A percentile compares a stretch with the other conserved stretches of the same genome.
These are phyloP conservation scores for Ichneumoninae sp. DNA, from an alignment of 2,888 invertebrate genomes.

Conservation along the genomic window DNA sequence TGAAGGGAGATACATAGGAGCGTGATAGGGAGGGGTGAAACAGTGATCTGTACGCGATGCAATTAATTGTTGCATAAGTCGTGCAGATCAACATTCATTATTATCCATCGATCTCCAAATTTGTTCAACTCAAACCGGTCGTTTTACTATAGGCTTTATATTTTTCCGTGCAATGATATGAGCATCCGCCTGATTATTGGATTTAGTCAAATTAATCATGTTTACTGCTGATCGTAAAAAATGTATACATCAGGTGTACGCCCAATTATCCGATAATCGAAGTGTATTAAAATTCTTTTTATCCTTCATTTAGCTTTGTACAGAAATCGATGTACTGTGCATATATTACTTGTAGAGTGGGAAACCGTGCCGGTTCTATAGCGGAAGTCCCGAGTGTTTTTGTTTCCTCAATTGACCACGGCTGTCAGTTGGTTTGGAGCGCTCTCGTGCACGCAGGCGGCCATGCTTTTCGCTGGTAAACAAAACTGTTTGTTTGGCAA, in stretches of 20 bases:
- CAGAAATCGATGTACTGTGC: background rate
- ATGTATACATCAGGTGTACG: background rate
- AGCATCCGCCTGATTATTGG: background rate
- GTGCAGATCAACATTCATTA: background rate
- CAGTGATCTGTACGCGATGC: background rate
- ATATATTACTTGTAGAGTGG: background rate
- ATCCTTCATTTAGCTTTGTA: background rate
- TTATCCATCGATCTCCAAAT: background rate
- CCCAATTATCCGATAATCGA: background rate
- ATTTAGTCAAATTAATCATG: background rate
- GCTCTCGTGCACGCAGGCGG: conserved; percentile 47
- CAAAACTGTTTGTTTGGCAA: conserved; percentile 69
- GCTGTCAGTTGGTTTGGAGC: conserved; percentile 26
- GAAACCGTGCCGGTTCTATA: background rate
- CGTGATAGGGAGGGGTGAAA: background rate
- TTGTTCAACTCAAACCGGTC: background rate
- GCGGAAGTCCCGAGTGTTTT: background rate
- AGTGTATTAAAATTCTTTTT: background rate
- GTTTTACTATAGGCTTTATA: background rate
- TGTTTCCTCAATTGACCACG: background rate
- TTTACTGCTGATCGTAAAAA: background rate
- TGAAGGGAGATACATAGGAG: background rate
- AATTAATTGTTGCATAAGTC: background rate
- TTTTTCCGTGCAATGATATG: background rate
- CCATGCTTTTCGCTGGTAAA: conserved; percentile 61